phyloP scores from a whole-genome alignment of 2,113 vertebrate species.

The Clinocottus analis region DNA sequence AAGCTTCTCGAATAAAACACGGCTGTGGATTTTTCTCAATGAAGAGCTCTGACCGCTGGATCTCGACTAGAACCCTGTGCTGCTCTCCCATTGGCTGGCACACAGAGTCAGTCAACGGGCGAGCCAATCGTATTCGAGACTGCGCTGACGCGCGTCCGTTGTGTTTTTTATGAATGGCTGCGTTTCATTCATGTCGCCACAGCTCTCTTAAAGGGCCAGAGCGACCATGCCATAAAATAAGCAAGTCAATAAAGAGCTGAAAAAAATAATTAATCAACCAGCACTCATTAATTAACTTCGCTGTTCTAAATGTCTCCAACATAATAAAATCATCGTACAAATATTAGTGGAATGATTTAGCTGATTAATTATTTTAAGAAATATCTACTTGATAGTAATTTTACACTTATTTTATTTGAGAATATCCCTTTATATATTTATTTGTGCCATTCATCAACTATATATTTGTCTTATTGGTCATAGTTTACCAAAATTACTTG shows the following conservation, averaged over 20 bases:
- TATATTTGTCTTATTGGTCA: not conserved
- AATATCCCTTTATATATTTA: no score
- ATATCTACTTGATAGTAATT: not conserved
- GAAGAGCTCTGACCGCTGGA: slow-evolving; percentile 58
- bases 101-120: slow-evolving; percentile 40
- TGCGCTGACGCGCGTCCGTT: slow-evolving; percentile 40
- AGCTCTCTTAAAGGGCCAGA: slow-evolving; percentile 74
- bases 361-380: not conserved
- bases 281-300: not conserved
- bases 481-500: not conserved
- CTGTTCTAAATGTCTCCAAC: not conserved
- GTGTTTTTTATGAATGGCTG: slow-evolving; percentile 83
- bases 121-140: slow-evolving; percentile 57
- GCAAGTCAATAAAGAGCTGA: not conserved
- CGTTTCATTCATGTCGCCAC: slow-evolving; percentile 82
- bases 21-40: slow-evolving; percentile 80
- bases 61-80: not conserved
- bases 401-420: not conserved
- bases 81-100: slow-evolving; percentile 64
- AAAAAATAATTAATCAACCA: not conserved
- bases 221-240: not conserved
- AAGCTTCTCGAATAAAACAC: slow-evolving; percentile 59
- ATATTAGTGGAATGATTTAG: not conserved
- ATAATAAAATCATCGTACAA: not conserved
- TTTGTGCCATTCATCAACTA: no score